Evolutionary conservation across 2,797 vertebrate genomes (phyloP), one percentile per base, ranked within the genome.

Genomic region (Amazona ochrocephala): DNA sequence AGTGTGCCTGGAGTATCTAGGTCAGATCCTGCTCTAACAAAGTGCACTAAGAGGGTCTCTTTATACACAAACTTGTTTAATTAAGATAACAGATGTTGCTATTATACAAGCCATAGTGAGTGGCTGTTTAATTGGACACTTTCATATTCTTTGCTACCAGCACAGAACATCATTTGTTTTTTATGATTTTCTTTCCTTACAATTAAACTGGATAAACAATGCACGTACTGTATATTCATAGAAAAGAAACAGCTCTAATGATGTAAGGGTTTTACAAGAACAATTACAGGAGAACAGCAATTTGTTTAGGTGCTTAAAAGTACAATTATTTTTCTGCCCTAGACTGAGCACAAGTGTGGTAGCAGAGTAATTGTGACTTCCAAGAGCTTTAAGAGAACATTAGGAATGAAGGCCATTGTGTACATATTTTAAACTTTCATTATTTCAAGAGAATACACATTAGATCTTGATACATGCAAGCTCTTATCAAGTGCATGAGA

Each of bases 1-100:
- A 86, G 71, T 4, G 3, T 78, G 85, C 70, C 89, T 79, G 37
- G 84, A 79, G 67, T 93, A 94, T 96, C 86, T 97, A 95, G 98
- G 97, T 97, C 98, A 97, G 96, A 95, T 89, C 81, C 89, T 81
- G 74, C 87, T 76, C 91, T 70, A 85, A 93, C 91, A 61, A 93
- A 96, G 88, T 47, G 80, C 90, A 90, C 74, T 48, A 21, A 9
- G 66, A 94, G 90, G 82, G 89, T 45, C 30, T 91, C 93, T 96
- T 93, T 65, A 53, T 37, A 85, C 58, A 95, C 94, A 76, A 95
- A 94, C 94, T 97, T 94, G 95, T 88, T 97, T 97, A 97, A 98
- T 98, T 97, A 98, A 95, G 95, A 87, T 97, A 97, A 97, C 96
- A 97, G 96, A 97, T 97, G 96, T 81, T 94, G 94, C 94, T 81